A percentile compares a stretch with the other conserved stretches of the same genome.
Evolutionary conservation across 2,113 vertebrate species (phyloP).

Genomic region (Plecturocebus donacophilus): DNA sequence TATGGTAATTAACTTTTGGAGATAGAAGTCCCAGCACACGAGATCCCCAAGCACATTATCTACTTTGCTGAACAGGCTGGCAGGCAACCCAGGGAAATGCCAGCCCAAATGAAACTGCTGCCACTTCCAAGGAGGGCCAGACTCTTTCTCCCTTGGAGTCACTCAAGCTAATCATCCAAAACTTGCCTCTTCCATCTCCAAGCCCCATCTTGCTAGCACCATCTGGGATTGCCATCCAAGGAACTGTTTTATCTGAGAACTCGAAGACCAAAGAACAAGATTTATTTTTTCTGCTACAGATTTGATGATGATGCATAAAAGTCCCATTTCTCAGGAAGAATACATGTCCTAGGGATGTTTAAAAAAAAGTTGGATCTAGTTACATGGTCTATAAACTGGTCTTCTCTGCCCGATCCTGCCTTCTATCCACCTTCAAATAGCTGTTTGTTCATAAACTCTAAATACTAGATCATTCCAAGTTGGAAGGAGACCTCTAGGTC

Average conservation of each 20-base stretch:
- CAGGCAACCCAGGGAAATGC: neutral
- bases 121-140: neutral
- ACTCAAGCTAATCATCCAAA: neutral
- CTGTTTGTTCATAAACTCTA: neutral
- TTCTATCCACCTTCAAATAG: neutral
- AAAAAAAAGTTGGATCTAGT: neutral
- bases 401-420: neutral
- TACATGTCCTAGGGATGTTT: neutral
- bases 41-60: neutral
- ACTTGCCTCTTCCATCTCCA: neutral
- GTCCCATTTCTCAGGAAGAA: neutral
- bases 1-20: neutral
- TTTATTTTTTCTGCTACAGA: neutral
- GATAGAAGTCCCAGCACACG: neutral
- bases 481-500: neutral
- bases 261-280: neutral
- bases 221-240: neutral
- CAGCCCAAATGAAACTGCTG: neutral
- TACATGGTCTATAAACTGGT: neutral
- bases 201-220: accelerated
- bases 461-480: neutral
- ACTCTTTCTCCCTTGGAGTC: neutral
- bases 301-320: neutral
- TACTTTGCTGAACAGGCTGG: neutral
- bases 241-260: neutral